Conservation (phyloP, 2,888 invertebrate genomes). For the Limenitis camilla region DNA sequence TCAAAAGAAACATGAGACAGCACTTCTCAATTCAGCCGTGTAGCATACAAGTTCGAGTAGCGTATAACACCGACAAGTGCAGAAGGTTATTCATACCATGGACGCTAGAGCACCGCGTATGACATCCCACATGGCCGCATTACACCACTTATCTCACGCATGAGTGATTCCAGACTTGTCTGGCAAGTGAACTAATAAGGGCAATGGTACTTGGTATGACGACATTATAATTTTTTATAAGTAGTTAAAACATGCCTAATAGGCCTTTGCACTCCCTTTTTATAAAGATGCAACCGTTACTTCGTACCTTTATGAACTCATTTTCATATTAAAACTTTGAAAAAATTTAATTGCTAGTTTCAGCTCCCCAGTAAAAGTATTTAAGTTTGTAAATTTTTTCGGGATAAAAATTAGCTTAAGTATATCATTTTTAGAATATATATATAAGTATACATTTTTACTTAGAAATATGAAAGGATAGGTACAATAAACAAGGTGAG, state of each 20-base stretch:
- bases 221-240: slow-evolving; percentile 52
- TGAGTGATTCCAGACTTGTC: slow-evolving; percentile 40
- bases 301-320: slow-evolving; percentile 7
- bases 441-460: no score
- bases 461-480: no score
- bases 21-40: slow-evolving; percentile 6
- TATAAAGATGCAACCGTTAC: slow-evolving; percentile 24
- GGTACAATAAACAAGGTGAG: no score
- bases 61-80: slow-evolving; percentile 17
- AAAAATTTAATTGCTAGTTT: no score
- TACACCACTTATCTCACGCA: slow-evolving; percentile 34
- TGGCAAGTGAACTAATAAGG: slow-evolving; percentile 52
- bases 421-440: no score
- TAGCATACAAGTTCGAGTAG: slow-evolving; percentile 18
- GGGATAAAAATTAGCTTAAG: no score
- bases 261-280: slow-evolving; percentile 53
- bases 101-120: slow-evolving; percentile 10
- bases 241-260: slow-evolving; percentile 38
- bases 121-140: slow-evolving; percentile 21
- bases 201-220: slow-evolving; percentile 51
- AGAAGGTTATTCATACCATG: slow-evolving; percentile 11
- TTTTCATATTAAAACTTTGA: no score
- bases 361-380: no score
- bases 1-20: not conserved
- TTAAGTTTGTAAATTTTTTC: no score